Conservation (phyloP, 2,113 vertebrate genomes). For the Corydoras sp. region DNA sequence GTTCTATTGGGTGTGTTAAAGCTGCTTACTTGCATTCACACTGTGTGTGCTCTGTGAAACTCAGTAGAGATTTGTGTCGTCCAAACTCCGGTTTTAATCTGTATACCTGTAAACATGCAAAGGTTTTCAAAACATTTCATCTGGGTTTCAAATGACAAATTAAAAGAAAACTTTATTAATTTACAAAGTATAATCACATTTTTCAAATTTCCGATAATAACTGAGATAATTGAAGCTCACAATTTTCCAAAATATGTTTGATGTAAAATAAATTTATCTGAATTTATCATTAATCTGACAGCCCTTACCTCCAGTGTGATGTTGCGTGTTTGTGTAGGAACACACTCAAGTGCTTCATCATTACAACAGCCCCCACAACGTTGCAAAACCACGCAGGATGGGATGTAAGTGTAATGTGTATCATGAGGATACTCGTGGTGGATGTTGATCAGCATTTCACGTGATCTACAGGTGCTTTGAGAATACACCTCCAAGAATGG, state of each 20-base stretch:
- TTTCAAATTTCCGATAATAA: too few species aligned
- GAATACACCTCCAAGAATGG: slow-evolving; percentile 75
- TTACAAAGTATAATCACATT: too few species aligned
- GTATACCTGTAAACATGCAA: slow-evolving; percentile 52
- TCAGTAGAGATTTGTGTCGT: slow-evolving; percentile 48
- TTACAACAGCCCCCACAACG: slow-evolving; percentile 88
- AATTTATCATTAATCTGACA: too few species aligned
- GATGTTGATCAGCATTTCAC: slow-evolving; percentile 87
- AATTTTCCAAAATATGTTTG: too few species aligned
- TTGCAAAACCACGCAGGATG: slow-evolving; percentile 82
- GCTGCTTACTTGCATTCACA: slow-evolving; percentile 62
- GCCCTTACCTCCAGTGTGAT: slow-evolving; percentile 81
- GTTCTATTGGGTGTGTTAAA: not conserved
- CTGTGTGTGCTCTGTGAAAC: slow-evolving; percentile 59
- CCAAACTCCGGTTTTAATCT: slow-evolving; percentile 42
- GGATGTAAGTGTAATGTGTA: slow-evolving; percentile 82
- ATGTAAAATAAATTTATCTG: too few species aligned
- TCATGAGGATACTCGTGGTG: slow-evolving; percentile 84
- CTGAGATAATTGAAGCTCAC: too few species aligned
- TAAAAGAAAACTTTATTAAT: too few species aligned
- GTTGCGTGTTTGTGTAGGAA: slow-evolving; percentile 75
- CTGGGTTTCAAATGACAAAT: too few species aligned
- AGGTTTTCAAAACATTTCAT: too few species aligned
- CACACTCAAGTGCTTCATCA: slow-evolving; percentile 84
- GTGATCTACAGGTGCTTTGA: slow-evolving; percentile 79